Conservation (phyloP, 2,888 invertebrate species). For the Litoditis marina region DNA sequence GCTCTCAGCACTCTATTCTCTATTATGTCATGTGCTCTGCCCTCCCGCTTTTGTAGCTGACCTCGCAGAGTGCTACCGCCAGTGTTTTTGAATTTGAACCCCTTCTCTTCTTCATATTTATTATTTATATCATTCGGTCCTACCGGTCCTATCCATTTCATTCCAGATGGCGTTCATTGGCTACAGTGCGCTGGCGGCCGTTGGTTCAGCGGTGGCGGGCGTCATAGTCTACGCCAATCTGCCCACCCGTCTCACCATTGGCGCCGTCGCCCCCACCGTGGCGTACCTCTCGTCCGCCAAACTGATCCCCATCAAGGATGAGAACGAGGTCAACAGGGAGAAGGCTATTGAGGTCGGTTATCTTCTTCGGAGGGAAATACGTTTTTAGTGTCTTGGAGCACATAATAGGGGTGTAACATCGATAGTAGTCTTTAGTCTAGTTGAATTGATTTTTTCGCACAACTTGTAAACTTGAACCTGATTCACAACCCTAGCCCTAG, state of each 20-base stretch:
- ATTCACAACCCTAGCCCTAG: no score
- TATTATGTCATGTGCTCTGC: no score
- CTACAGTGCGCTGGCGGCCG: conserved; percentile 45
- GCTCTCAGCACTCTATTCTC: no score
- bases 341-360: conserved; percentile 33
- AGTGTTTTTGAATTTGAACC: neutral
- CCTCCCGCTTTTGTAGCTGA: no score
- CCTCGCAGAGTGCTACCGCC: neutral
- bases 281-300: conserved; percentile 44
- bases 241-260: conserved; percentile 52
- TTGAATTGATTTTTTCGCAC: no score
- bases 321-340: conserved; percentile 33
- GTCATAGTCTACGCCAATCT: conserved; percentile 58
- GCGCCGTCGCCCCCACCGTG: conserved; percentile 49
- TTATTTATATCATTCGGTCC: neutral
- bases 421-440: no score
- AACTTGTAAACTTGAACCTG: no score
- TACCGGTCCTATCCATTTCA: neutral
- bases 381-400: no score
- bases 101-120: neutral
- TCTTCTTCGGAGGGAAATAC: no score
- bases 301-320: conserved; percentile 40
- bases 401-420: no score
- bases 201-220: conserved; percentile 48
- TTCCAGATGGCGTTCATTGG: conserved; percentile 27